Percentiles rank a stretch among this genome's conserved stretches.
Conservation (phyloP, 2,113 vertebrate species). For the Alethe castanea region DNA sequence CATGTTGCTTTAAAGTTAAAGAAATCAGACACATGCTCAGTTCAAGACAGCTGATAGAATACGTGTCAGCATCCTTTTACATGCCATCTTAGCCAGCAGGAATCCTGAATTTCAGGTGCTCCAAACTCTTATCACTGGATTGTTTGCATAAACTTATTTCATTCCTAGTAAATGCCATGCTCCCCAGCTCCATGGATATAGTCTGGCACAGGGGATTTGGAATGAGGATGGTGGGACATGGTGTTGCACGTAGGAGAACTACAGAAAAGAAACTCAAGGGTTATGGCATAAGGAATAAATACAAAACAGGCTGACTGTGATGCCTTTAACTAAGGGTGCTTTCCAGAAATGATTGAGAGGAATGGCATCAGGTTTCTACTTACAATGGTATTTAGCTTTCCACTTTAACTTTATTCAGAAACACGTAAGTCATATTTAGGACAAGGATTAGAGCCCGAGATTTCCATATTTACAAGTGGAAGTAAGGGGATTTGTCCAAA, state of each 20-base stretch:
- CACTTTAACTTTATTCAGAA: not conserved
- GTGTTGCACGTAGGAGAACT: not conserved
- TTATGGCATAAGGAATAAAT: not conserved
- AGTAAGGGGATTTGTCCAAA: not conserved
- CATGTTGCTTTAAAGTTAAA: not conserved
- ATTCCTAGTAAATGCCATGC: not conserved
- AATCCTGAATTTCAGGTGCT: not conserved
- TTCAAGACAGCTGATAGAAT: not conserved
- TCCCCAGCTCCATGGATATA: not conserved
- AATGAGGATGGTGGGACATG: not conserved
- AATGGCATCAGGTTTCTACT: not conserved
- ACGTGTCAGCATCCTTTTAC: not conserved
- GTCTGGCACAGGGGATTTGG: not conserved
- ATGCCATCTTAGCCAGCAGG: not conserved
- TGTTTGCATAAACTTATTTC: not conserved
- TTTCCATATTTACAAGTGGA: not conserved
- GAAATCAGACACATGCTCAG: rapidly evolving
- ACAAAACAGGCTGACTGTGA: not conserved
- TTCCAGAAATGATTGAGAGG: not conserved
- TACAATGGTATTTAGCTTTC: not conserved
- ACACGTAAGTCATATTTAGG: not conserved
- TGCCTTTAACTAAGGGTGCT: not conserved
- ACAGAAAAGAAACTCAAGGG: not conserved
- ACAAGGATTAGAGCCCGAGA: not conserved
- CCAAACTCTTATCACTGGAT: not conserved